Base-by-base conservation (phyloP, 2,888 invertebrate genomes). In the Glaucopsyche alexis region DNA sequence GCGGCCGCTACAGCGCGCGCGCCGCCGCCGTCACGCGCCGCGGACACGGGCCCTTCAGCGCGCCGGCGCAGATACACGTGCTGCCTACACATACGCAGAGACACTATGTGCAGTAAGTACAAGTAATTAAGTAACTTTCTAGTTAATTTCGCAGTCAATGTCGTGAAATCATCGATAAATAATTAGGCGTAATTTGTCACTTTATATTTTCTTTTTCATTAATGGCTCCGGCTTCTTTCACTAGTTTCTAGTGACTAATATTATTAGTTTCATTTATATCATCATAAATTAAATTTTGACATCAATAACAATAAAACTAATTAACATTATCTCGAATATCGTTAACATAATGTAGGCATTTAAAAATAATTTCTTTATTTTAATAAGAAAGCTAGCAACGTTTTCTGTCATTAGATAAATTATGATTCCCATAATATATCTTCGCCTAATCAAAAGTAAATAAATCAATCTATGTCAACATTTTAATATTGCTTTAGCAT, bases 21-120 rank as follows among this genome's bases (percentile, higher is more conserved):
- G 96, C 99, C 9, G 97, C 98, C 11, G 98, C 98, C 0, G 95
- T 96, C 80, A 99, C 98, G 0, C 94, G 95, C 75, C 95, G 95
- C 3, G 99, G 99, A 0, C 94, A 96, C 73, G 99, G 99, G 9
- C 98, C 98, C 1, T 98, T 96, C 83, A 98, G 97, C 72, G 94
- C 94, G 75, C 95, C 97, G 5, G 96, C 96, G 71, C 94, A 95
- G 76, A 92, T 97, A 74, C 94, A 96, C 78, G 96, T 96, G 94
- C 94, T 96, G 75, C 95, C 96, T 2, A 88, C 87, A 67, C 92
- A 91, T 67, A 89, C 91, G 13, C 91, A 91, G 75, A 82, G 91
- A 75, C 92, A 92, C 76, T 92, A 91, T 76, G 92, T 93, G 49
- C 92, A 92, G 92, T 93, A 80, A 87, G 90, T 88, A 73, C 71